These are phyloP conservation scores for Cremastinae sp. DNA, from an alignment of 2,888 invertebrate species.

Conservation along the genomic window DNA sequence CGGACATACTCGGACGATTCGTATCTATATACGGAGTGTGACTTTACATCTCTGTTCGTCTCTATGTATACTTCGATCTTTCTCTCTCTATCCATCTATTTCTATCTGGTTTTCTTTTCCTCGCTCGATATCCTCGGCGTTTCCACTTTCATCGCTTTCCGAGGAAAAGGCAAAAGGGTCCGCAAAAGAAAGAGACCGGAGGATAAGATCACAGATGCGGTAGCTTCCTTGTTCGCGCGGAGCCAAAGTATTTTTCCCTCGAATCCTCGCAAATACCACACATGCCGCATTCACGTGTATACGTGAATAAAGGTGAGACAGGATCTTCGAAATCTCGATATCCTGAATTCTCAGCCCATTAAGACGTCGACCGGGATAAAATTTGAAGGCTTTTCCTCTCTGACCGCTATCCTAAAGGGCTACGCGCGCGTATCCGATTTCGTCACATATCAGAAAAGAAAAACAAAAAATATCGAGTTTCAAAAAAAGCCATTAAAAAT, in stretches of 20 bases:
- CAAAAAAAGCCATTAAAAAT: not conserved
- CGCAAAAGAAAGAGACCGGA: constrained; percentile 26
- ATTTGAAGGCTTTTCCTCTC: constrained; percentile 18
- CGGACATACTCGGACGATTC: constrained; percentile 48
- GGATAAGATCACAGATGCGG: constrained; percentile 53
- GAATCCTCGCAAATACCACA: constrained; percentile 11
- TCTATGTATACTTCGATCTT: constrained; percentile 17
- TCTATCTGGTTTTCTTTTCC: not conserved
- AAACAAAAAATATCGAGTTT: not conserved
- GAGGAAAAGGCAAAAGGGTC: constrained; percentile 53
- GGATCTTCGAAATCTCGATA: constrained; percentile 36
- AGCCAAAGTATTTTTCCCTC: constrained; percentile 28
- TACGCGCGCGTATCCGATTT: constrained; percentile 43
- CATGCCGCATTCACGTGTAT: not conserved
- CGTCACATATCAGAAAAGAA: not conserved
- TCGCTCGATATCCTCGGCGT: constrained; percentile 19
- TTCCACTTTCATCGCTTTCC: constrained; percentile 44
- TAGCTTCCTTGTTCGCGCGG: constrained; percentile 35
- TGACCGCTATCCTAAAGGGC: constrained; percentile 10
- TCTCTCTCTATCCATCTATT: constrained; percentile 11
- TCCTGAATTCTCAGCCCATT: constrained; percentile 56
- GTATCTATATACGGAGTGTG: constrained; percentile 47
- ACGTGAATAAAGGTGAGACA: not conserved
- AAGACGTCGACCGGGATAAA: constrained; percentile 43
- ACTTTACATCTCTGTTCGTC: constrained; percentile 52